These are phyloP conservation scores for Echinops telfairi DNA, from an alignment of 2,113 vertebrate genomes.

Conservation along the genomic window DNA sequence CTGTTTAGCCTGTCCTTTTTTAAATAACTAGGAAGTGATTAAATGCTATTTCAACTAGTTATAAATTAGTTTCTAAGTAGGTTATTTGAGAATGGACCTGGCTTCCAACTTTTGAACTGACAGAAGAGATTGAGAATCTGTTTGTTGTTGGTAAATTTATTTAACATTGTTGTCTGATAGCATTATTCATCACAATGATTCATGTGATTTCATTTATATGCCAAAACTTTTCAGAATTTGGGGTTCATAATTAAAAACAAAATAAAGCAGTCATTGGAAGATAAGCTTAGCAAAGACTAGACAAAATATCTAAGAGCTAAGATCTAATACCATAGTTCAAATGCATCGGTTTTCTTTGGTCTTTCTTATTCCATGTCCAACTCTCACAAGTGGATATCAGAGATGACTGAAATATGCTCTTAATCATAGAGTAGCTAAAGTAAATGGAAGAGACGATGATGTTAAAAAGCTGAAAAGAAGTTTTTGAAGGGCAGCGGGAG, in stretches of 20 bases:
- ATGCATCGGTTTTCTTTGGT: too few species aligned
- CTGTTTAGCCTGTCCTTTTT: not conserved
- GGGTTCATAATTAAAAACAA: not conserved
- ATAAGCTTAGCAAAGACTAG: not conserved
- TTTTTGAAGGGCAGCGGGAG: too few species aligned
- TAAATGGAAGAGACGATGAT: too few species aligned
- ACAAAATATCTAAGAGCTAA: not conserved
- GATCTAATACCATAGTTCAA: not conserved
- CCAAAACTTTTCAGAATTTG: slow-evolving; percentile 11
- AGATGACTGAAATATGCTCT: too few species aligned
- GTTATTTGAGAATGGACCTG: not conserved
- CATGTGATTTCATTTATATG: slow-evolving; percentile 44
- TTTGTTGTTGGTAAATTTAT: not conserved
- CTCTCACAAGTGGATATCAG: too few species aligned
- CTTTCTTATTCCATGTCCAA: too few species aligned
- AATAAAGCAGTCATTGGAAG: slow-evolving; percentile 11
- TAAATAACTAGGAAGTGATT: not conserved
- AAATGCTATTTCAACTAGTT: slow-evolving; percentile 25
- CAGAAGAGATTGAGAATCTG: slow-evolving; percentile 32
- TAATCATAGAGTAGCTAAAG: too few species aligned
- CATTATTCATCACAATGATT: not conserved
- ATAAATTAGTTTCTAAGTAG: slow-evolving; percentile 25
- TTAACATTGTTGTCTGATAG: slow-evolving; percentile 38
- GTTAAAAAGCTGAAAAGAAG: too few species aligned
- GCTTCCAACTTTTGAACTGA: slow-evolving; percentile 36